Percentiles rank a stretch among this genome's conserved stretches.
Conservation (phyloP, 2,797 vertebrate genomes). For the Discoglossus pictus region DNA sequence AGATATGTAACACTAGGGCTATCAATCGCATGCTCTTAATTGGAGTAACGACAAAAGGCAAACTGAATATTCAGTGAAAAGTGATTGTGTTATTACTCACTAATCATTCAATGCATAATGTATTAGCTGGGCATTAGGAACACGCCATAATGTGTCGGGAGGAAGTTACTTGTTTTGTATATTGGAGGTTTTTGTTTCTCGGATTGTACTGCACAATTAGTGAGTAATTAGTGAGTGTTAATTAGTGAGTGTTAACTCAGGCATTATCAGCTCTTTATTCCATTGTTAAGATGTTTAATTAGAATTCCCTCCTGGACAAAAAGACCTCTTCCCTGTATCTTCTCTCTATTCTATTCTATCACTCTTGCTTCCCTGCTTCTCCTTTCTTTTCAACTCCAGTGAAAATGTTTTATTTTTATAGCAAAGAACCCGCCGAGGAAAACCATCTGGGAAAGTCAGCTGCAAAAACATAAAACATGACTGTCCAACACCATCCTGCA, state of each 20-base stretch:
- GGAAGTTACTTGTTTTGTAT: constrained; percentile 35
- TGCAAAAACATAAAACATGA: constrained; percentile 94
- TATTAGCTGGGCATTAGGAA: constrained; percentile 7
- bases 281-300: not conserved
- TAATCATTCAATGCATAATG: constrained; percentile 40
- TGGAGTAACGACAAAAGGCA: not conserved
- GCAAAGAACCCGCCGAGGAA: constrained; percentile 84
- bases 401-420: constrained; percentile 60
- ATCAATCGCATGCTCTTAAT: too few relatives aligned
- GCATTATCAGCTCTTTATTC: not conserved
- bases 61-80: not conserved
- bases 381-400: too few relatives aligned
- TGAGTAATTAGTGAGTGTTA: constrained; percentile 29
- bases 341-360: too few relatives aligned
- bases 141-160: constrained; percentile 7
- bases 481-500: constrained; percentile 80
- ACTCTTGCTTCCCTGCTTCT: too few relatives aligned
- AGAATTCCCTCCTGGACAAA: not conserved
- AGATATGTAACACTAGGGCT: too few relatives aligned
- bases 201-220: not conserved
- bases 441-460: constrained; percentile 85
- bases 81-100: constrained; percentile 16
- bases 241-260: constrained; percentile 10
- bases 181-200: constrained; percentile 1
- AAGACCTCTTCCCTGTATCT: too few relatives aligned